A percentile compares a stretch with the other conserved stretches of the same genome.
These are phyloP conservation scores for Scomber japonicus DNA, from an alignment of 2,113 vertebrate species.

Conservation along the genomic window DNA sequence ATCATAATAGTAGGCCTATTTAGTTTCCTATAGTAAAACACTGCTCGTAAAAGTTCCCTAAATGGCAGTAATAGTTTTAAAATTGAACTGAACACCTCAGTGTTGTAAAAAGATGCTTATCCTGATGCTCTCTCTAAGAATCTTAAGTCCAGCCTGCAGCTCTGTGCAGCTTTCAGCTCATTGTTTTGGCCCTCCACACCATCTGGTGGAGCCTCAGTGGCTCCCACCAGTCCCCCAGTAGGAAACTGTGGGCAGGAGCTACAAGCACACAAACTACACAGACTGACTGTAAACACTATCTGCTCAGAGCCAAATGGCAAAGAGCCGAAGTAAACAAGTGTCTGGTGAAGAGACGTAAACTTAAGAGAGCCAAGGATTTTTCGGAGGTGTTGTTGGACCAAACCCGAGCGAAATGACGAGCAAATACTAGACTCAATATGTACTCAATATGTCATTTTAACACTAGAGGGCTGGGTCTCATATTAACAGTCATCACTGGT, in stretches of 20 bases:
- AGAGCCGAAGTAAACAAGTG: slow-evolving; percentile 52
- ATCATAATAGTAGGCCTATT: background rate
- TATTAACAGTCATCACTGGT: too few species aligned
- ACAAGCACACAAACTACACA: slow-evolving; percentile 14
- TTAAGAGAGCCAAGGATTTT: background rate
- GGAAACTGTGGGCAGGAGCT: slow-evolving; percentile 26
- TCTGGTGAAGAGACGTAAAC: slow-evolving; percentile 13
- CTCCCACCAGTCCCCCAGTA: slow-evolving; percentile 5
- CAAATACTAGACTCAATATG: background rate
- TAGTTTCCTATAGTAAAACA: background rate
- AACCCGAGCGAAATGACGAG: background rate
- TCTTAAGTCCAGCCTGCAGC: slow-evolving; percentile 24
- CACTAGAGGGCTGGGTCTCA: too few species aligned
- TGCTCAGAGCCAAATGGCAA: slow-evolving; percentile 46
- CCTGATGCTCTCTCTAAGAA: slow-evolving; percentile 29
- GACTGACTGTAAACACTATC: background rate
- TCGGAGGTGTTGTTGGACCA: background rate
- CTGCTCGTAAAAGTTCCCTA: background rate
- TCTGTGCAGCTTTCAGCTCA: slow-evolving; percentile 29
- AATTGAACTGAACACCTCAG: background rate
- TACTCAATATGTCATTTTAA: background rate
- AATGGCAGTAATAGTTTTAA: background rate
- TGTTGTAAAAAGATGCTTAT: background rate
- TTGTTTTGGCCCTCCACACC: slow-evolving; percentile 29
- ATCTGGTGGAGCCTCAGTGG: slow-evolving; percentile 43